Evolutionary conservation across 2,797 vertebrate genomes (phyloP).

Genomic region (Melanotaenia nigrans): DNA sequence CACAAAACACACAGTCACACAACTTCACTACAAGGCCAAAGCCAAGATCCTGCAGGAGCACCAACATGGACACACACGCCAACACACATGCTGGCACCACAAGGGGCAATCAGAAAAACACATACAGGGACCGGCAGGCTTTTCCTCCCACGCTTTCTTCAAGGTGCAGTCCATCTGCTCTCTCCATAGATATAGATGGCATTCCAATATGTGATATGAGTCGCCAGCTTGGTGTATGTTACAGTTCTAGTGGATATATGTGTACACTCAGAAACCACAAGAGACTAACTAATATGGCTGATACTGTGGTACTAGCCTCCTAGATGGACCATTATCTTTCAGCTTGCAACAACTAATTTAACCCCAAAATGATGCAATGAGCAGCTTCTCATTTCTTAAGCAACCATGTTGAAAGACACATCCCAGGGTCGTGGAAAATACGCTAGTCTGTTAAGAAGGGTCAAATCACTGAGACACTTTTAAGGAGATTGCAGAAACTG

Average conservation of each 20-base stretch:
- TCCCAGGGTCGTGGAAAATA: too few relatives aligned
- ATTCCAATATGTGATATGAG: conserved; percentile 43
- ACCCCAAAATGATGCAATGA: too few relatives aligned
- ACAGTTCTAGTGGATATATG: conserved; percentile 36
- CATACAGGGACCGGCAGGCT: conserved; percentile 60
- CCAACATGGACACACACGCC: conserved; percentile 50
- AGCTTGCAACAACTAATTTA: too few relatives aligned
- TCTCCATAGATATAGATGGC: conserved; percentile 50
- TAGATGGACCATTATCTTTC: too few relatives aligned
- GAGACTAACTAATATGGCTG: conserved; percentile 2
- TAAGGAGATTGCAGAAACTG: too few relatives aligned
- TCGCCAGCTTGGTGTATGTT: conserved; percentile 40
- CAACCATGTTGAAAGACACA: too few relatives aligned
- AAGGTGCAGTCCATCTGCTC: conserved; percentile 75
- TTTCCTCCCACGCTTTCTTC: conserved; percentile 71
- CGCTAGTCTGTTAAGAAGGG: too few relatives aligned
- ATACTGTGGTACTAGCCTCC: not conserved
- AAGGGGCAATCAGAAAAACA: conserved; percentile 61
- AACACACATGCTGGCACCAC: conserved; percentile 61
- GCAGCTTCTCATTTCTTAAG: too few relatives aligned
- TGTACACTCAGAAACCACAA: conserved; percentile 11
- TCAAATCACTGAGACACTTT: too few relatives aligned
- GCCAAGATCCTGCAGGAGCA: conserved; percentile 58
- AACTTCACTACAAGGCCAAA: conserved; percentile 49
- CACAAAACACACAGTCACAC: conserved; percentile 35